Conservation (phyloP, 2,888 invertebrate genomes). For the Drosophila helvetica region DNA sequence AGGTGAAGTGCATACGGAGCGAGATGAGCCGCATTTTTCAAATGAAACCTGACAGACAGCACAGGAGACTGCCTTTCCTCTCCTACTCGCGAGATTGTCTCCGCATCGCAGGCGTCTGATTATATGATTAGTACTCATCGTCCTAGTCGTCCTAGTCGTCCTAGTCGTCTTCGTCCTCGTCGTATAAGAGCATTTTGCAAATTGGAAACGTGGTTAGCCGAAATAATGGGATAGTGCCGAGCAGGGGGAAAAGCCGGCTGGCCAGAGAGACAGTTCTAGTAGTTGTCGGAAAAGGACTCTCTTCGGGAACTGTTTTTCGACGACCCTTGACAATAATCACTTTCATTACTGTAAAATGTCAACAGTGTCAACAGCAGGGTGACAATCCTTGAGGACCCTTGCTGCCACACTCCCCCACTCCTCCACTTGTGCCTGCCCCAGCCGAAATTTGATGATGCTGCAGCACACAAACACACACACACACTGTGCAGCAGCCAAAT, state of each 20-base stretch:
- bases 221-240: not conserved
- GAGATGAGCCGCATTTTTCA: constrained; percentile 52
- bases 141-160: not conserved
- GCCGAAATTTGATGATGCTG: constrained; percentile 69
- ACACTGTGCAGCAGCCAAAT: constrained; percentile 51
- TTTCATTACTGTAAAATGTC: constrained; percentile 70
- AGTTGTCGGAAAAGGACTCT: not conserved
- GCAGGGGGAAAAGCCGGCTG: not conserved
- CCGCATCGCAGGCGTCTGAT: constrained; percentile 22
- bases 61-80: constrained; percentile 1
- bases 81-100: constrained; percentile 3
- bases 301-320: constrained; percentile 36
- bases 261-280: not conserved
- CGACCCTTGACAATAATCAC: constrained; percentile 74
- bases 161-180: not conserved
- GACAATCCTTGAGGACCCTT: constrained; percentile 38
- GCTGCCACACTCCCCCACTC: constrained; percentile 12
- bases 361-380: constrained; percentile 59
- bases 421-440: constrained; percentile 37
- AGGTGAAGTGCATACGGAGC: constrained; percentile 62
- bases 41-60: constrained; percentile 61
- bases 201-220: constrained; percentile 44
- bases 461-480: constrained; percentile 25
- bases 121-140: constrained; percentile 59
- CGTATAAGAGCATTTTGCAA: constrained; percentile 26